Conservation (phyloP, 2,888 invertebrate genomes). For the Autographa pulchrina region DNA sequence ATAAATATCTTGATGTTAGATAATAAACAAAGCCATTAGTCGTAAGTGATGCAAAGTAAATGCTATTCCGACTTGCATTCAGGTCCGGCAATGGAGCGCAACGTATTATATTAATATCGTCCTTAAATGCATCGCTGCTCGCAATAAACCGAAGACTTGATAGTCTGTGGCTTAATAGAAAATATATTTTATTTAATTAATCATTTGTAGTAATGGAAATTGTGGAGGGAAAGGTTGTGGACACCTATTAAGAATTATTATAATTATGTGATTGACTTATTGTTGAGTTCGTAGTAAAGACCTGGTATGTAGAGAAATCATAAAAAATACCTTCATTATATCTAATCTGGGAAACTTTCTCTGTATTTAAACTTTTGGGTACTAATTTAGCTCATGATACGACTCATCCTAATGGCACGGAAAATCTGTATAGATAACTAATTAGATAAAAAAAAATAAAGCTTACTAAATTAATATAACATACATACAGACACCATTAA, state of each 20-base stretch:
- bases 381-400: too few species aligned
- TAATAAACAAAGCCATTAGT: constrained; percentile 47
- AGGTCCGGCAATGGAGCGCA: constrained; percentile 44
- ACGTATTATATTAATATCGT: constrained; percentile 55
- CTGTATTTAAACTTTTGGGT: too few species aligned
- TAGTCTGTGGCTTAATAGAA: constrained; percentile 35
- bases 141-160: constrained; percentile 20
- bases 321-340: background rate
- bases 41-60: constrained; percentile 39
- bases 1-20: constrained; percentile 49
- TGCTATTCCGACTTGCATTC: constrained; percentile 34
- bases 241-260: background rate
- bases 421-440: too few species aligned
- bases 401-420: too few species aligned
- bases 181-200: constrained; percentile 37
- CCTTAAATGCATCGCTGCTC: constrained; percentile 55
- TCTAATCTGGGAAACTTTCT: too few species aligned
- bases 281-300: too few species aligned
- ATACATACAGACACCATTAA: too few species aligned
- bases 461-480: too few species aligned
- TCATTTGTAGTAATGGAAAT: constrained; percentile 10
- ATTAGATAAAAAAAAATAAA: too few species aligned
- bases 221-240: background rate
- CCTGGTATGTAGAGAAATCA: background rate
- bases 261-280: too few species aligned